Evolutionary conservation across 2,888 invertebrate genomes (phyloP).

Genomic region (Ophraella communa): DNA sequence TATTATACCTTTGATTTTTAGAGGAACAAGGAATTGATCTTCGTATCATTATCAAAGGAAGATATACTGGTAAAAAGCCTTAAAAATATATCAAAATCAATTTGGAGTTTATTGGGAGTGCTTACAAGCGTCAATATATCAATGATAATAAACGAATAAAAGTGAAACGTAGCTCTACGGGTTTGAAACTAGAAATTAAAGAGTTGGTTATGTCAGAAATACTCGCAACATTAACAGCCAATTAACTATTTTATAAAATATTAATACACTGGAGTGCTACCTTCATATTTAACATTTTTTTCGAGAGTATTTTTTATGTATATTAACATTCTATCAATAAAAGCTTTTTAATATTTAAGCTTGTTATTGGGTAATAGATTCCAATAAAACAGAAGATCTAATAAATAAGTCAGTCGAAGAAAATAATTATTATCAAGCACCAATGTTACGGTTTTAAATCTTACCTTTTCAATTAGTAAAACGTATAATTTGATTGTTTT

Average conservation of each 20-base stretch:
- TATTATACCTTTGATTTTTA: background rate
- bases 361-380: background rate
- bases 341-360: background rate
- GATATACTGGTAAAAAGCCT: background rate
- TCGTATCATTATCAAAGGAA: background rate
- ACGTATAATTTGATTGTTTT: too few species aligned
- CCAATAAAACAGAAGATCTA: background rate
- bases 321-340: background rate
- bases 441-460: too few species aligned
- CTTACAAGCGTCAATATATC: slow-evolving; percentile 10
- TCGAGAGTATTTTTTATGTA: background rate
- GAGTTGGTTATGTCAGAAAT: background rate
- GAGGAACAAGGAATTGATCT: slow-evolving; percentile 2
- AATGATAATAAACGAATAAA: slow-evolving; percentile 23
- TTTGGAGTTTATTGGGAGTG: slow-evolving; percentile 3
- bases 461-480: too few species aligned
- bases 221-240: background rate
- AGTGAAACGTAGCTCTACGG: slow-evolving; percentile 3
- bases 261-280: background rate
- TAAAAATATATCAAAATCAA: slow-evolving; percentile 6
- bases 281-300: background rate
- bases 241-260: slow-evolving; percentile 1
- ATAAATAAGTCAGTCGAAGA: too few species aligned
- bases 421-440: too few species aligned
- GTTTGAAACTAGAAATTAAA: background rate